A percentile compares a stretch with the other conserved stretches of the same genome.
Evolutionary conservation across 1,140 invertebrate genomes (phyloP).

Genomic region (Tetraneura akinire): DNA sequence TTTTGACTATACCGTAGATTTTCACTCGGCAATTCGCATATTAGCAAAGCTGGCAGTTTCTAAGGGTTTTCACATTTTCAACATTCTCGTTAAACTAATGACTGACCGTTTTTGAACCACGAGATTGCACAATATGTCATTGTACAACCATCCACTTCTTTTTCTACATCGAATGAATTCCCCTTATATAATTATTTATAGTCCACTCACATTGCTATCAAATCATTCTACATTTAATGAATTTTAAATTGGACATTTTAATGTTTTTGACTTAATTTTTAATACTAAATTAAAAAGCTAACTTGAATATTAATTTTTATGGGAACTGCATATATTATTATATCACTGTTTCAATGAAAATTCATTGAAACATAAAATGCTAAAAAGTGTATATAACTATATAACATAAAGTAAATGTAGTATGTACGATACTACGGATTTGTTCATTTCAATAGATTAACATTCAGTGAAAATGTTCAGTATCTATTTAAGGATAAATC

Average conservation of each 20-base stretch:
- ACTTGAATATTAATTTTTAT: too few species aligned
- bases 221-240: neutral
- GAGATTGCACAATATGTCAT: conserved; percentile 32
- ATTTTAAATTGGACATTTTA: conserved; percentile 34
- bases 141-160: neutral
- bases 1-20: neutral
- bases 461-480: too few species aligned
- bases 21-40: neutral
- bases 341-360: too few species aligned
- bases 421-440: too few species aligned
- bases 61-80: conserved; percentile 1
- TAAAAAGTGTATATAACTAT: too few species aligned
- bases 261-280: conserved; percentile 14
- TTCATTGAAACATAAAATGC: too few species aligned
- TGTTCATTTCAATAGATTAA: too few species aligned
- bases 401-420: too few species aligned
- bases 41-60: neutral
- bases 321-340: too few species aligned
- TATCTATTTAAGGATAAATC: too few species aligned
- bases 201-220: too few species aligned
- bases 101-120: conserved; percentile 14
- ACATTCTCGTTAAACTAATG: conserved; percentile 42
- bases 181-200: neutral
- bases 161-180: neutral
- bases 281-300: too few species aligned